These are phyloP conservation scores for Drosophila sturtevanti DNA, from an alignment of 1,140 invertebrate genomes.

Conservation along the genomic window DNA sequence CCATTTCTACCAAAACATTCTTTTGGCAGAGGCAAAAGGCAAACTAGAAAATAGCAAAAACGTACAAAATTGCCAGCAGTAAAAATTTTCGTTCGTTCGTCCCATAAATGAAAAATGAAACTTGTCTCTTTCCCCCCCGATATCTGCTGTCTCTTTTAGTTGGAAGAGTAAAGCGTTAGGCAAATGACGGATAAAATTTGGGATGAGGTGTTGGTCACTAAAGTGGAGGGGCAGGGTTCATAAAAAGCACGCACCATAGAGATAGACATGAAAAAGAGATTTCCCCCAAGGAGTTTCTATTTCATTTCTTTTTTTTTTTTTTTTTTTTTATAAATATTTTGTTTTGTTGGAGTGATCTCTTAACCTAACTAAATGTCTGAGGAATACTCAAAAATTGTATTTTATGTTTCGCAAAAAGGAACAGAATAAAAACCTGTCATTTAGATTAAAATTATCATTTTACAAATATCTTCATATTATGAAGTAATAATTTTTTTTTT, in stretches of 20 bases:
- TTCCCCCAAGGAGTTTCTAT: not conserved
- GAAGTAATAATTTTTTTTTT: too few species aligned
- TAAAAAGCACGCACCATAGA: slow-evolving; percentile 3
- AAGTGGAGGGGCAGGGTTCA: not conserved
- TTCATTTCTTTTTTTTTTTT: not conserved
- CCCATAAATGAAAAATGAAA: slow-evolving; percentile 79
- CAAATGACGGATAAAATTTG: not conserved
- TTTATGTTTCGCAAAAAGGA: not conserved
- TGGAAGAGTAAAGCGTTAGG: not conserved
- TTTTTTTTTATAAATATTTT: too few species aligned
- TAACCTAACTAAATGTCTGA: not conserved
- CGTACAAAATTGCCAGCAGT: slow-evolving; percentile 73
- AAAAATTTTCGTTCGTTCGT: slow-evolving; percentile 53
- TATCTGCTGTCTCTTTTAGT: not conserved
- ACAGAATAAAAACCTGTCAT: not conserved
- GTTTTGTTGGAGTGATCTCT: not conserved
- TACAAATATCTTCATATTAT: too few species aligned
- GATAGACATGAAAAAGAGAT: slow-evolving; percentile 3
- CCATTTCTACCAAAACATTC: slow-evolving; percentile 54
- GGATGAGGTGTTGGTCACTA: not conserved
- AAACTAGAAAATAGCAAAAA: slow-evolving; percentile 69
- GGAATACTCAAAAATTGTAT: slow-evolving; percentile 6
- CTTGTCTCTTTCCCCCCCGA: slow-evolving; percentile 51
- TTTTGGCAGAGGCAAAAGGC: slow-evolving; percentile 61
- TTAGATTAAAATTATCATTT: not conserved